Percentiles rank a stretch among this genome's conserved stretches.
Evolutionary conservation across 2,888 invertebrate species (phyloP).

Genomic region (Malthinus flaveolus): DNA sequence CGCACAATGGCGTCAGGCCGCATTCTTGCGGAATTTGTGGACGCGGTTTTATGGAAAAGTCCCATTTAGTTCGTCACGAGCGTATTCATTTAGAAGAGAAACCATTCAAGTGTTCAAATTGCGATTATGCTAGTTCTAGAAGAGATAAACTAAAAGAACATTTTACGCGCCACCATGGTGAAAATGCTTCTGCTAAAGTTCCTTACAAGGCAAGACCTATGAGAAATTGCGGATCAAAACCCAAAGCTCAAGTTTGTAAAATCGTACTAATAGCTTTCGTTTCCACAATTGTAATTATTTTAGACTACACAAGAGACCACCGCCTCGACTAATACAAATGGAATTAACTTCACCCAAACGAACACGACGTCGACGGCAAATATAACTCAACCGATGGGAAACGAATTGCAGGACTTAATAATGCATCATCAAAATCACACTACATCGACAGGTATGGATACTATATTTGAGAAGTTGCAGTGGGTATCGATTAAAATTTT

Average conservation of each 20-base stretch:
- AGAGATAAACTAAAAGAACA: slow-evolving; percentile 68
- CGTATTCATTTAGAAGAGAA: slow-evolving; percentile 66
- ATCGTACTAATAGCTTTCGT: too few relatives aligned
- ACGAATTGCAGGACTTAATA: slow-evolving; percentile 53
- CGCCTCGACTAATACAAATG: slow-evolving; percentile 42
- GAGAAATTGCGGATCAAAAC: slow-evolving; percentile 45
- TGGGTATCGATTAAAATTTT: background rate
- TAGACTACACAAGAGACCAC: slow-evolving; percentile 44
- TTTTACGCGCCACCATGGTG: slow-evolving; percentile 58
- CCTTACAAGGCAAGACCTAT: slow-evolving; percentile 57
- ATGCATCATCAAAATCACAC: slow-evolving; percentile 55
- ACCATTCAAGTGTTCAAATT: slow-evolving; percentile 65
- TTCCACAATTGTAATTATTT: slow-evolving; percentile 17
- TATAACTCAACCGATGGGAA: slow-evolving; percentile 48
- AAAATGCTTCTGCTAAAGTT: slow-evolving; percentile 57
- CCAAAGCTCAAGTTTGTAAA: slow-evolving; percentile 46
- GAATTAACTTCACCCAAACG: slow-evolving; percentile 47
- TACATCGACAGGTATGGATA: slow-evolving; percentile 36
- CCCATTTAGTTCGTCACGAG: slow-evolving; percentile 68
- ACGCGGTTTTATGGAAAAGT: slow-evolving; percentile 68
- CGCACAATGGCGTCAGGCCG: slow-evolving; percentile 59
- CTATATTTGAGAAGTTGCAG: background rate
- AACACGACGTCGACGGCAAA: slow-evolving; percentile 41
- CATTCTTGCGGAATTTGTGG: slow-evolving; percentile 63
- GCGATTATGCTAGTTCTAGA: slow-evolving; percentile 67